Evolutionary conservation across 1,140 invertebrate genomes (phyloP).

Genomic region (Atta colombica): DNA sequence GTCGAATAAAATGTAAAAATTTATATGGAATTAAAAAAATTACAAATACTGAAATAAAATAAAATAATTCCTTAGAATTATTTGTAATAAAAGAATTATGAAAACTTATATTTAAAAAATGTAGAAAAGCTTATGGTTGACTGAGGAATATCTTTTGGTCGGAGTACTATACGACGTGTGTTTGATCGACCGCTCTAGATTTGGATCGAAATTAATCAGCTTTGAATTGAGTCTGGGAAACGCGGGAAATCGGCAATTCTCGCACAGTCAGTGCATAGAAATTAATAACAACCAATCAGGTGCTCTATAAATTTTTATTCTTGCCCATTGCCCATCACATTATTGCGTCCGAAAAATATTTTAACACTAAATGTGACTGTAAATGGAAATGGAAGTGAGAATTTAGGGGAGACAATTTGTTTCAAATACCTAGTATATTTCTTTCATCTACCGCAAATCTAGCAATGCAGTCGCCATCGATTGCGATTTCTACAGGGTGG

Average conservation of each 20-base stretch:
- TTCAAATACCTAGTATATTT: not conserved
- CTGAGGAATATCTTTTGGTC: slow-evolving; percentile 82
- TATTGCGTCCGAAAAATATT: not conserved
- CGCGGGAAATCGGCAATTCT: slow-evolving; percentile 80
- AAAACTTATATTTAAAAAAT: slow-evolving; percentile 13
- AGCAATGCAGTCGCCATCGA: not conserved
- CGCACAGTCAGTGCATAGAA: slow-evolving; percentile 70
- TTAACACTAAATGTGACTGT: not conserved
- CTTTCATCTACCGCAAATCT: not conserved
- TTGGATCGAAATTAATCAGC: slow-evolving; percentile 78
- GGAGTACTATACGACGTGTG: slow-evolving; percentile 82
- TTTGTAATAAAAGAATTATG: not conserved
- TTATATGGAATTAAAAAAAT: not conserved
- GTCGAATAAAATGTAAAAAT: not conserved
- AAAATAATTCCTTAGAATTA: not conserved
- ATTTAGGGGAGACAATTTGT: not conserved
- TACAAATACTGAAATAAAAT: not conserved
- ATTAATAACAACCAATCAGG: slow-evolving; percentile 53
- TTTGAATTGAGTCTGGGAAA: slow-evolving; percentile 85
- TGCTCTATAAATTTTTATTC: slow-evolving; percentile 28
- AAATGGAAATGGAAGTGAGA: not conserved
- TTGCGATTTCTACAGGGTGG: not conserved
- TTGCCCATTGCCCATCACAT: not conserved
- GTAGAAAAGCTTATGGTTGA: slow-evolving; percentile 82
- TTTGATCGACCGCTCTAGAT: slow-evolving; percentile 84